Conservation (phyloP, 2,113 vertebrate genomes). For the Haplochromis burtoni region DNA sequence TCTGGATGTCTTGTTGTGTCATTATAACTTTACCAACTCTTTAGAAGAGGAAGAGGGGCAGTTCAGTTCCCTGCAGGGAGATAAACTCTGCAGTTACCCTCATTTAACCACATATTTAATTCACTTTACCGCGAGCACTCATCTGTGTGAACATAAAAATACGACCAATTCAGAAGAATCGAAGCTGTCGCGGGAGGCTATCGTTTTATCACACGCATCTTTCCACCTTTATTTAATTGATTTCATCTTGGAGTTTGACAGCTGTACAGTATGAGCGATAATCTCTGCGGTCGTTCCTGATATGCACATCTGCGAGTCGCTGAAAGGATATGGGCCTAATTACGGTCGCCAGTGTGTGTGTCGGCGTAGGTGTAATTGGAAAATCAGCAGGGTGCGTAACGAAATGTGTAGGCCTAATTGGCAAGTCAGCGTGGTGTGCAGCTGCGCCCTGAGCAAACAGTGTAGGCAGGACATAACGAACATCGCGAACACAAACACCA, state of each 20-base stretch:
- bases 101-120: neutral
- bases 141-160: neutral
- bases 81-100: neutral
- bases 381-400: slow-evolving; percentile 27
- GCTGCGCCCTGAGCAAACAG: slow-evolving; percentile 1
- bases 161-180: neutral
- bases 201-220: neutral
- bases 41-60: neutral
- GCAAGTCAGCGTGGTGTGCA: slow-evolving; percentile 32
- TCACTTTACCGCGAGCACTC: neutral
- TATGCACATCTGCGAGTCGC: neutral
- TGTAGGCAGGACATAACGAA: neutral
- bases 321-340: neutral
- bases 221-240: neutral
- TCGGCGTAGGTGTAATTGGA: slow-evolving; percentile 42
- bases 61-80: neutral
- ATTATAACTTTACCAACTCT: neutral
- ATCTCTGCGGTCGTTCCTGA: neutral
- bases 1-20: neutral
- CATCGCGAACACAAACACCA: neutral
- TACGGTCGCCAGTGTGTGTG: neutral
- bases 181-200: neutral
- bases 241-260: neutral
- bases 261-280: neutral
- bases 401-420: slow-evolving; percentile 40